Evolutionary conservation across 2,113 vertebrate genomes (phyloP).

Genomic region (Cheilinus undulatus): DNA sequence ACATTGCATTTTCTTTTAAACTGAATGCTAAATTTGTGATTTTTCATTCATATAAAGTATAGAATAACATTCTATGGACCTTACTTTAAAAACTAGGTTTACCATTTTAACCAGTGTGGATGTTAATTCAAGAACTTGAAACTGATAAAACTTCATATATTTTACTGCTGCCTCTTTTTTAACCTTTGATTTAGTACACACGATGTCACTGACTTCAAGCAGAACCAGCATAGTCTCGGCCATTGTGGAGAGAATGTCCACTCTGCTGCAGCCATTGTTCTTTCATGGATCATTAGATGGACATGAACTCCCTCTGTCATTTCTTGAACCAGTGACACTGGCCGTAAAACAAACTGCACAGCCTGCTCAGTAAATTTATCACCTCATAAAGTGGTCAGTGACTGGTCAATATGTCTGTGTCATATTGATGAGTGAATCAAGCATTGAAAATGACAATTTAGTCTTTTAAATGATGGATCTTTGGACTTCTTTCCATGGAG

Average conservation of each 20-base stretch:
- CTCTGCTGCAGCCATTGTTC: constrained; percentile 70
- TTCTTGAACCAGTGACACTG: constrained; percentile 79
- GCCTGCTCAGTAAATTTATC: constrained; percentile 84
- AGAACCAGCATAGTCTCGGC: constrained; percentile 5
- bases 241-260: constrained; percentile 61
- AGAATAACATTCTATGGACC: no score
- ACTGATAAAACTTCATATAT: constrained; percentile 23
- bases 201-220: constrained; percentile 29
- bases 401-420: constrained; percentile 66
- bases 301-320: constrained; percentile 85
- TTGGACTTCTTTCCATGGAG: neutral
- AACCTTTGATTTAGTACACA: constrained; percentile 11
- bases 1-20: no score
- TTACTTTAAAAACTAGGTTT: no score
- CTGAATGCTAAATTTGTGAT: neutral
- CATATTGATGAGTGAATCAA: neutral
- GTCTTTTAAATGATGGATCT: neutral
- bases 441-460: neutral
- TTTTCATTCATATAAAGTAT: neutral
- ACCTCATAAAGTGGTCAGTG: constrained; percentile 84
- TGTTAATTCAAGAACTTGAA: neutral
- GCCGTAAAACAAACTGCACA: constrained; percentile 82
- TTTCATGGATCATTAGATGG: constrained; percentile 85
- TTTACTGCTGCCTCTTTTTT: constrained; percentile 17
- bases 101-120: neutral